These are phyloP conservation scores for Drusus annulatus DNA, from an alignment of 1,140 invertebrate genomes.

Conservation along the genomic window DNA sequence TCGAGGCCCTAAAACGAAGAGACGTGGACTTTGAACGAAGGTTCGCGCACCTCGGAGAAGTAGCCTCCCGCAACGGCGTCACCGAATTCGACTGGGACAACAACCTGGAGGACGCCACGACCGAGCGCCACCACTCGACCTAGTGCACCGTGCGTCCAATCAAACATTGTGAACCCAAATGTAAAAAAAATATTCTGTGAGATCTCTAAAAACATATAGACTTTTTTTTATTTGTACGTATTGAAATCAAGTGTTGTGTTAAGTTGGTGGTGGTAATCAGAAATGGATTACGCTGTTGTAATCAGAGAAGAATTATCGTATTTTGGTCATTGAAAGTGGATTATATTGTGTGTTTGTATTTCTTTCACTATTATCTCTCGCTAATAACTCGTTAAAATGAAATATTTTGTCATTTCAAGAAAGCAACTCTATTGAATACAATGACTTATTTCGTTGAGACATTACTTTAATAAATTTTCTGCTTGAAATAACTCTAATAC, in stretches of 20 bases:
- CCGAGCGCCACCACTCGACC: constrained; percentile 59
- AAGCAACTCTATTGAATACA: too few relatives aligned
- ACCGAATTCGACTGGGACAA: constrained; percentile 91
- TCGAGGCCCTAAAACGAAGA: constrained; percentile 83
- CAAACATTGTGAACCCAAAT: background rate
- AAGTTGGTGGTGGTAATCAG: background rate
- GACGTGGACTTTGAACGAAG: constrained; percentile 86
- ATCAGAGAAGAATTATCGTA: too few relatives aligned
- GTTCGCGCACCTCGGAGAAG: constrained; percentile 84
- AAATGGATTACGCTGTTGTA: too few relatives aligned
- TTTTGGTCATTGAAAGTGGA: too few relatives aligned
- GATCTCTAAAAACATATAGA: constrained; percentile 25
- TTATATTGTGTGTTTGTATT: too few relatives aligned
- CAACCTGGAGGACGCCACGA: constrained; percentile 80
- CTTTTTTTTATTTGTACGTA: background rate
- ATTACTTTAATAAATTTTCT: too few relatives aligned
- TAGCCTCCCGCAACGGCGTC: constrained; percentile 78
- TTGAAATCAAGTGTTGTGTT: background rate
- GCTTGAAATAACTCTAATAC: too few relatives aligned
- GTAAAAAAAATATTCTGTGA: background rate
- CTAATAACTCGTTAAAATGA: too few relatives aligned
- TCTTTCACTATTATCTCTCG: too few relatives aligned
- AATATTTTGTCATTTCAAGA: too few relatives aligned
- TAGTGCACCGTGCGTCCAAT: too few relatives aligned
- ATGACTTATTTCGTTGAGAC: too few relatives aligned